Conservation (phyloP, 2,888 invertebrate species). For the Chironomus riparius region DNA sequence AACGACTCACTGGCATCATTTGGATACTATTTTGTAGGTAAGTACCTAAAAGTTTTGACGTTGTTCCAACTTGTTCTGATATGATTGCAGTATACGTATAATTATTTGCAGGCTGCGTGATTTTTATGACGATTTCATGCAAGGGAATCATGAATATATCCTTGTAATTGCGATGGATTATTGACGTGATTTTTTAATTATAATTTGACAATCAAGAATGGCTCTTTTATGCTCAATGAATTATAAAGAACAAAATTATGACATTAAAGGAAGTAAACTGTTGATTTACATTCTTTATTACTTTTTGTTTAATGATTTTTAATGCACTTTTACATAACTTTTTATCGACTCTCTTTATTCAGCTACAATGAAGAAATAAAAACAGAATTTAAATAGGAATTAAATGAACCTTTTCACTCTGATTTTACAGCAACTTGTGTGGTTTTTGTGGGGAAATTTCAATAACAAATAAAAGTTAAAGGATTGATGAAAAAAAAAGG, state of each 20-base stretch:
- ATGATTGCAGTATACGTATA: conserved; percentile 15
- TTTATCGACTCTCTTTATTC: neutral
- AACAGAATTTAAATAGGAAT: neutral
- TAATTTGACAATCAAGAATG: too few species aligned
- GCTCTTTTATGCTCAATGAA: too few species aligned
- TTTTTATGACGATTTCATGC: conserved; percentile 26
- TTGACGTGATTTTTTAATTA: too few species aligned
- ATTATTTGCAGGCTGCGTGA: conserved; percentile 9
- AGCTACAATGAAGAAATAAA: neutral
- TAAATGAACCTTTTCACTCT: neutral
- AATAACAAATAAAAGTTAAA: neutral
- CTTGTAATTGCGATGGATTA: too few species aligned
- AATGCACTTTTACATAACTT: neutral
- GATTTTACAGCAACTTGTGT: neutral
- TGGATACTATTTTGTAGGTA: neutral
- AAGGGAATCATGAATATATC: conserved; percentile 16
- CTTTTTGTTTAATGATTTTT: neutral
- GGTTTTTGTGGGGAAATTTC: neutral
- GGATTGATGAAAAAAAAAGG: neutral
- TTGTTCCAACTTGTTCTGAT: neutral
- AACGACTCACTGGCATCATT: neutral
- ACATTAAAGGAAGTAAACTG: too few species aligned
- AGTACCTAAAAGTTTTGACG: conserved; percentile 19
- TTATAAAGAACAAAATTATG: too few species aligned
- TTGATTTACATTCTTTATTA: too few species aligned